A percentile compares a stretch with the other conserved stretches of the same genome.
These are phyloP conservation scores for Mobula hypostoma DNA, from an alignment of 2,113 vertebrate genomes.

Conservation along the genomic window DNA sequence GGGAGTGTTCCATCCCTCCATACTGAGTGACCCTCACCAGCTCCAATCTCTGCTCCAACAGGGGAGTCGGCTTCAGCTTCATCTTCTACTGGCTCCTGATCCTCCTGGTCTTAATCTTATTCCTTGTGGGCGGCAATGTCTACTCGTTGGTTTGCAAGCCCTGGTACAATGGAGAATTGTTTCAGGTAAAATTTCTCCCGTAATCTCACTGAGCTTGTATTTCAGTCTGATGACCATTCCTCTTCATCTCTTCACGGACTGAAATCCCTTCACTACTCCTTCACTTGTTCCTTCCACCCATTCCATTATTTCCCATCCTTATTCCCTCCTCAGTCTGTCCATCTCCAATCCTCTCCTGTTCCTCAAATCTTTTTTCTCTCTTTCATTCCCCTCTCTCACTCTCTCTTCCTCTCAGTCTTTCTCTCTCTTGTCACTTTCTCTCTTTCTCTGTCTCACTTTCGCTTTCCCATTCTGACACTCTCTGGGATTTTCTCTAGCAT, in stretches of 20 bases:
- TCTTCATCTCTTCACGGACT: not conserved
- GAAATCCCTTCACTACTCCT: not conserved
- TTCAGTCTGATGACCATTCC: not conserved
- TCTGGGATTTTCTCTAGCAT: too few relatives aligned
- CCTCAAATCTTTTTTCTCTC: too few relatives aligned
- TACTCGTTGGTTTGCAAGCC: slow-evolving; percentile 64
- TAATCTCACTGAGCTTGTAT: not conserved
- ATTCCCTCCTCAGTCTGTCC: not conserved
- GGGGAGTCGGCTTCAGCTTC: slow-evolving; percentile 73
- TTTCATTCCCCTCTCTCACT: not conserved
- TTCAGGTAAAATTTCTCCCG: slow-evolving; percentile 54
- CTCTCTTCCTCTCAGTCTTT: too few relatives aligned
- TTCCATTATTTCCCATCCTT: too few relatives aligned
- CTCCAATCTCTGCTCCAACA: slow-evolving; percentile 45
- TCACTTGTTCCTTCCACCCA: not conserved
- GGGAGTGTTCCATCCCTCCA: not conserved
- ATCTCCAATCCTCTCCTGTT: too few relatives aligned
- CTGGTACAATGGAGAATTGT: slow-evolving; percentile 58
- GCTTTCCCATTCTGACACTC: too few relatives aligned
- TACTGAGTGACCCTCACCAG: not conserved
- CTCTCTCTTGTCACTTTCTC: too few relatives aligned
- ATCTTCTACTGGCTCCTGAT: slow-evolving; percentile 81
- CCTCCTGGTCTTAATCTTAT: slow-evolving; percentile 63
- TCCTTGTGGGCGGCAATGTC: slow-evolving; percentile 63
- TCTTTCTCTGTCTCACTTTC: too few relatives aligned